Percentiles rank a stretch among this genome's conserved stretches.
These are phyloP conservation scores for Thysanoteuthis rhombus DNA, from an alignment of 2,888 invertebrate genomes.

Conservation along the genomic window DNA sequence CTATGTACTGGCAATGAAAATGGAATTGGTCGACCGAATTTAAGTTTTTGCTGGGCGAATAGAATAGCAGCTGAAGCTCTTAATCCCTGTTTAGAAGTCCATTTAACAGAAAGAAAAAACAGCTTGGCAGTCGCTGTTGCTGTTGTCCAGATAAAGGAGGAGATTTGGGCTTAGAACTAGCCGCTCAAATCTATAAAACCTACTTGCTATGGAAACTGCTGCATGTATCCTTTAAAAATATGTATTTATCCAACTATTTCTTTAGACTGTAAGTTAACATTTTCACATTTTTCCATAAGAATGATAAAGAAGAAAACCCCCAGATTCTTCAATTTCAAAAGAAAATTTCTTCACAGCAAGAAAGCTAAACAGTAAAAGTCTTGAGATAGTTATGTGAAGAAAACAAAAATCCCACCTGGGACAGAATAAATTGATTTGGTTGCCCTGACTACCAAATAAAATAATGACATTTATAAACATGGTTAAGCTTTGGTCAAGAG, in stretches of 20 bases:
- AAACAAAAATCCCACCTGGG: not conserved
- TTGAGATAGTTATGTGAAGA: not conserved
- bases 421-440: not conserved
- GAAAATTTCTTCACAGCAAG: not conserved
- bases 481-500: not conserved
- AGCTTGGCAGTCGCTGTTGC: no score
- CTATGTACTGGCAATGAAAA: no score
- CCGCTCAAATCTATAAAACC: no score
- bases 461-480: not conserved
- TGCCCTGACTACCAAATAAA: not conserved
- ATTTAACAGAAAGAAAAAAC: no score
- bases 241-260: not conserved
- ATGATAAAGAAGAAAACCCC: not conserved
- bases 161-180: no score
- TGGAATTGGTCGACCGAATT: no score
- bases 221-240: no score
- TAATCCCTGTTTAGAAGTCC: no score
- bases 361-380: not conserved
- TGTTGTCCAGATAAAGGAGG: no score
- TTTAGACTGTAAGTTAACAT: not conserved
- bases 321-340: not conserved
- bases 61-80: no score
- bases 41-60: no score
- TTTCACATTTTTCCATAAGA: not conserved
- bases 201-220: no score